phyloP scores from a whole-genome alignment of 2,797 vertebrate species.

The Crocodylus rhombifer region DNA sequence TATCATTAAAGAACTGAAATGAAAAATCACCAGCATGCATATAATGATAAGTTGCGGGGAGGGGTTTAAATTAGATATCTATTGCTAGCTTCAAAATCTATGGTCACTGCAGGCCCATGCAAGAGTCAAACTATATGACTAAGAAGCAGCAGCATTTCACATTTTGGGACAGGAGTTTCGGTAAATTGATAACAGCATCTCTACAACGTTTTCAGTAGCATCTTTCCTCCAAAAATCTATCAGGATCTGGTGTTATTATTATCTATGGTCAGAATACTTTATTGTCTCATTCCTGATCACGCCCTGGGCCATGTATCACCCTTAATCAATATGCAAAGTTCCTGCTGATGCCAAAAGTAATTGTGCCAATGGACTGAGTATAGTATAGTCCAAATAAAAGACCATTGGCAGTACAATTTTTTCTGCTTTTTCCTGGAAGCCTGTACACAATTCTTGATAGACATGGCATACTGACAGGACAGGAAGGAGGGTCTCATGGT shows the following conservation, averaged over 20 bases:
- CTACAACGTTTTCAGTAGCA: not conserved
- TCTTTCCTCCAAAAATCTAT: not conserved
- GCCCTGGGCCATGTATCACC: not conserved
- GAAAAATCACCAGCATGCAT: not conserved
- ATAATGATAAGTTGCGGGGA: not conserved
- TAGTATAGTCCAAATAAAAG: not conserved
- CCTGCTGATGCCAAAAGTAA: not conserved
- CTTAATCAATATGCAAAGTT: not conserved
- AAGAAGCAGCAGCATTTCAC: not conserved
- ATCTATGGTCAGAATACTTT: not conserved
- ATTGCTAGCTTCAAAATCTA: not conserved
- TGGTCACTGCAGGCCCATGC: not conserved
- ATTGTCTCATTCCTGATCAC: not conserved
- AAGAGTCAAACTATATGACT: not conserved
- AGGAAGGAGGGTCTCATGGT: not conserved
- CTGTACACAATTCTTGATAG: not conserved
- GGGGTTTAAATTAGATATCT: not conserved
- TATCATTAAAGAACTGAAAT: not conserved
- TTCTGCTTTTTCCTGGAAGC: not conserved
- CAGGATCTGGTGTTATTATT: not conserved
- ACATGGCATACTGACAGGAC: not conserved
- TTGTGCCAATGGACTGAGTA: not conserved
- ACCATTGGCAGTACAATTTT: not conserved
- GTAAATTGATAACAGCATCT: not conserved
- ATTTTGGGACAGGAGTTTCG: not conserved